Conservation (phyloP, 1,140 invertebrate species). For the Drosophila sp. region DNA sequence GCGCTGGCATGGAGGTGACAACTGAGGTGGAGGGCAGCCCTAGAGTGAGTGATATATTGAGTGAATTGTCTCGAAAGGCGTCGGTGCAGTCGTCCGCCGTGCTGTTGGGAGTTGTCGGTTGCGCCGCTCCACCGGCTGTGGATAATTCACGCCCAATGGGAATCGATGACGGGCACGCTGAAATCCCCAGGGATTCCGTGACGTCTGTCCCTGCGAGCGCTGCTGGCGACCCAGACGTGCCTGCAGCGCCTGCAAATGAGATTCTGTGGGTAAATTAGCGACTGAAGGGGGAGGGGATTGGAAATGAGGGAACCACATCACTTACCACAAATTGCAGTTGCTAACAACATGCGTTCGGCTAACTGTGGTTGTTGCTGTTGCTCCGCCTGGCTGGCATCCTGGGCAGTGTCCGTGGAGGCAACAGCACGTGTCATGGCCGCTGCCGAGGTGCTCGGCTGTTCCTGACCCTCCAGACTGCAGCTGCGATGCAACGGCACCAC, state of each 20-base stretch:
- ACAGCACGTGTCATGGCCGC: conserved; percentile 71
- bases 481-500: conserved; percentile 68
- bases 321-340: conserved; percentile 79
- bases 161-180: conserved; percentile 71
- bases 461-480: conserved; percentile 58
- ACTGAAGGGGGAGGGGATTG: conserved; percentile 31
- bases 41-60: conserved; percentile 84
- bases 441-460: conserved; percentile 72
- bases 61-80: conserved; percentile 69
- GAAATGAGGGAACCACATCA: neutral
- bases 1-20: conserved; percentile 28
- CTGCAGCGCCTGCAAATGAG: conserved; percentile 82
- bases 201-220: conserved; percentile 12
- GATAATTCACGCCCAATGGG: conserved; percentile 80
- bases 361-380: conserved; percentile 30
- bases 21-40: conserved; percentile 56
- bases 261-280: conserved; percentile 80
- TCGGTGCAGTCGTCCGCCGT: conserved; percentile 67
- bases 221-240: conserved; percentile 69
- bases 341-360: conserved; percentile 63
- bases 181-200: conserved; percentile 74
- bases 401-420: conserved; percentile 64
- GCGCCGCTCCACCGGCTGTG: conserved; percentile 57
- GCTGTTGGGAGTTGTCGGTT: conserved; percentile 62
- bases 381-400: conserved; percentile 44